phyloP scores from a whole-genome alignment of 2,113 vertebrate genomes.

The Chunga burmeisteri region DNA sequence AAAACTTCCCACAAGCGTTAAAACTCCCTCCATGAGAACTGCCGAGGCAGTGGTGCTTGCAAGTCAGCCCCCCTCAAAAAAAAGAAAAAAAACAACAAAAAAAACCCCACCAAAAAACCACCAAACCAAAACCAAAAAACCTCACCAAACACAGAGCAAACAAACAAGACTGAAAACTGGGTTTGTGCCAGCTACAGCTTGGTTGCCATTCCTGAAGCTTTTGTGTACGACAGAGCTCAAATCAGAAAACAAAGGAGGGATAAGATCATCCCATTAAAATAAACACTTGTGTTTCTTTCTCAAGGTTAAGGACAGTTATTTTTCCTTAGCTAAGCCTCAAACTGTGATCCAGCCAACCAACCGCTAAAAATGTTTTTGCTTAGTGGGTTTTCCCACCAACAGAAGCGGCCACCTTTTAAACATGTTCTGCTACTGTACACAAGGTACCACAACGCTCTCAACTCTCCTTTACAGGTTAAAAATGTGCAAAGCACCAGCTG shows the following conservation, averaged over 20 bases:
- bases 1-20: not conserved
- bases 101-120: not conserved
- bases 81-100: too few relatives aligned
- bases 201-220: not conserved
- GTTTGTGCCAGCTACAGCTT: not conserved
- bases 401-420: not conserved
- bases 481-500: not conserved
- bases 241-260: not conserved
- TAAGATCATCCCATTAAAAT: not conserved
- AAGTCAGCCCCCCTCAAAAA: not conserved
- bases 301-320: not conserved
- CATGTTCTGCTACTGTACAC: not conserved
- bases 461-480: not conserved
- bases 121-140: not conserved
- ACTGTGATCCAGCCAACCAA: not conserved
- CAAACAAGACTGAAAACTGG: not conserved
- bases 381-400: not conserved
- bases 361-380: not conserved
- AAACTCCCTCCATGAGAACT: not conserved
- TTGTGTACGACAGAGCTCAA: not conserved
- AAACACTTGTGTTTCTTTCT: conserved; percentile 13
- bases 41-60: not conserved
- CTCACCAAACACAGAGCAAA: not conserved
- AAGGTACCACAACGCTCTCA: not conserved
- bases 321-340: not conserved